phyloP scores from a whole-genome alignment of 2,888 invertebrate species.

The Exocentrus adspersus region DNA sequence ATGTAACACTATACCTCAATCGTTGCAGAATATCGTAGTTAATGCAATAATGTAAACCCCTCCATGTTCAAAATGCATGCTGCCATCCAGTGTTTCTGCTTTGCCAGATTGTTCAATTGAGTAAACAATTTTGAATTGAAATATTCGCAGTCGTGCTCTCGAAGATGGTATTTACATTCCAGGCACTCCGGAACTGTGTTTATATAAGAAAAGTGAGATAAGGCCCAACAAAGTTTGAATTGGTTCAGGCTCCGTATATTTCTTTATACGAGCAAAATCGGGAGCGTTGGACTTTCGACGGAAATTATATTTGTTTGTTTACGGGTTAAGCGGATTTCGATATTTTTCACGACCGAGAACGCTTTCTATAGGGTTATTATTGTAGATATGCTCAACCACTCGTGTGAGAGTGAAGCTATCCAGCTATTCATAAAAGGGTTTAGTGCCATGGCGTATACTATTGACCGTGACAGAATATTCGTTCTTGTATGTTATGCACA shows the following conservation, averaged over 20 bases:
- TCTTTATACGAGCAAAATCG: slow-evolving; percentile 33
- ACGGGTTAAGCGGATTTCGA: neutral
- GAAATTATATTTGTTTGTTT: slow-evolving; percentile 17
- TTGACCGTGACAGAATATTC: no score
- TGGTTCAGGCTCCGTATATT: slow-evolving; percentile 34
- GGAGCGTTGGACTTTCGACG: slow-evolving; percentile 1
- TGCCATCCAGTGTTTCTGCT: slow-evolving; percentile 14
- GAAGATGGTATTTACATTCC: slow-evolving; percentile 34
- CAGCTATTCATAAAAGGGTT: no score
- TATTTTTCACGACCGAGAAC: no score
- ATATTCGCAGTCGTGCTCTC: slow-evolving; percentile 23
- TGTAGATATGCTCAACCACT: no score
- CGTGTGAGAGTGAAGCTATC: no score
- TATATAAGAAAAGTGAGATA: slow-evolving; percentile 36
- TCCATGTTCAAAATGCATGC: no score
- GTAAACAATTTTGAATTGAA: slow-evolving; percentile 34
- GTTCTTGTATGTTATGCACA: no score
- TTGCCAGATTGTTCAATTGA: slow-evolving; percentile 32
- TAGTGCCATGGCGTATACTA: no score
- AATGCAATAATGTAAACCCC: no score
- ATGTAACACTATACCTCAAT: no score
- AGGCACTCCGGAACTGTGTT: slow-evolving; percentile 32
- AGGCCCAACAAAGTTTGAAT: slow-evolving; percentile 29
- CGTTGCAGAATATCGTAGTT: no score
- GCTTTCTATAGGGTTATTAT: no score